Percentiles rank a stretch among this genome's conserved stretches.
Conservation (phyloP, 1,140 invertebrate genomes). For the Drosophila ohnishii region DNA sequence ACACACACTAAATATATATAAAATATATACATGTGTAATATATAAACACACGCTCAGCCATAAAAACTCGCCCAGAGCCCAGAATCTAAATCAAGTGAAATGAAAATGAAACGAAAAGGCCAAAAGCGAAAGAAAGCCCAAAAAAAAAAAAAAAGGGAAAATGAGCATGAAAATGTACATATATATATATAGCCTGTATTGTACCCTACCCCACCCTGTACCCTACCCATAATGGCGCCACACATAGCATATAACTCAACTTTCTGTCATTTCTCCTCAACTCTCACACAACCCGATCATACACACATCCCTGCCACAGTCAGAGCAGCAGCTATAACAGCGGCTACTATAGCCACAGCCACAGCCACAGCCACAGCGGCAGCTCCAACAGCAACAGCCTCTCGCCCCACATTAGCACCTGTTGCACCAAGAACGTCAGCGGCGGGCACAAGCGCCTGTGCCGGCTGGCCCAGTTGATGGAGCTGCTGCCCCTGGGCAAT, state of each 20-base stretch:
- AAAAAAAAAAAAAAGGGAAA: background rate
- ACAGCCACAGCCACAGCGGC: background rate
- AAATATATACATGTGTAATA: background rate
- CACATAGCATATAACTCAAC: constrained; percentile 26
- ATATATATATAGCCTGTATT: constrained; percentile 12
- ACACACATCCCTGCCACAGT: constrained; percentile 1
- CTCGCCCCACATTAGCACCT: background rate
- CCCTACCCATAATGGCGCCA: constrained; percentile 8
- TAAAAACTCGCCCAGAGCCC: constrained; percentile 29
- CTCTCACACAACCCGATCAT: background rate
- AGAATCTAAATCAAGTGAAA: constrained; percentile 37
- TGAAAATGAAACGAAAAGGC: constrained; percentile 22
- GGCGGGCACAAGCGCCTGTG: constrained; percentile 3
- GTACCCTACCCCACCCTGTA: background rate
- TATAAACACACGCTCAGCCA: constrained; percentile 7
- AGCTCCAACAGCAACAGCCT: background rate
- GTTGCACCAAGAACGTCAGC: constrained; percentile 1
- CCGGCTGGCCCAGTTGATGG: constrained; percentile 15
- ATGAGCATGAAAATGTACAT: constrained; percentile 27
- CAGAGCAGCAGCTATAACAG: constrained; percentile 5
- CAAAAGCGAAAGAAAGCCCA: constrained; percentile 1
- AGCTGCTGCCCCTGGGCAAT: constrained; percentile 4
- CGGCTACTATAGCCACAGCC: background rate
- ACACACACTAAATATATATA: background rate
- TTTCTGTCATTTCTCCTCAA: constrained; percentile 27